Evolutionary conservation across 2,888 invertebrate genomes (phyloP), one percentile per base, ranked within the genome.

Genomic region (Endomychus coccineus): DNA sequence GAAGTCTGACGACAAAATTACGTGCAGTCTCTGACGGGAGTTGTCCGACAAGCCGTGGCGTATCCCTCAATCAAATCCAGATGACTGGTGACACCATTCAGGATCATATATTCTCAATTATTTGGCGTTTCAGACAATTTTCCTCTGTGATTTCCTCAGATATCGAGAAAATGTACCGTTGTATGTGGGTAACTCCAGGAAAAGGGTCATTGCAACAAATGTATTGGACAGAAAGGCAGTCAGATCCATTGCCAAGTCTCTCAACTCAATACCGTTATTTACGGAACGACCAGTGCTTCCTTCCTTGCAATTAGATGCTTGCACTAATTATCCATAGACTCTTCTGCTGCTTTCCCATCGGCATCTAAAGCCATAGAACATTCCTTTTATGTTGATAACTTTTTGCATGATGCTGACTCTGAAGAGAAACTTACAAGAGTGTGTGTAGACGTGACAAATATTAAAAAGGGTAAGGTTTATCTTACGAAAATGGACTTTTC

Each of bases 21-120:
- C 12, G 51, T 5, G 48, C 47, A 1, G 48, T 52, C 4, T 54
- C 54, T 34, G 43, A 54, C 34, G 40, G n/a, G 50, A 50, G 2
- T 25, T 38, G n/a, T 3, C 35, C 32, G 27, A 42, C 48, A 14
- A 17, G 25, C 23, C 36, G 24, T 3, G 45, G 44, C 3, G 2
- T 39, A 6, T 49, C 46, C 4, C 27, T 53, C 17, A 51, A 50
- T 37, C 44, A 49, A 24, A 11, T 45, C 3, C 40, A 41, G n/a
- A 24, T 39, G 11, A 27, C 24, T 5, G 51, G 54, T 6, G 44
- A 48, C 1, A 27, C 30, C 9, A 22, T 42, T 17, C 48, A 40
- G 35, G 21, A 43, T 16, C 42, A 50, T 34, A 24, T 50, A 19
- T 43, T 48, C 30, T 31, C 37, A 4, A 48, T 46, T 19, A 14